These are phyloP conservation scores for Furnarius figulus DNA, from an alignment of 2,113 vertebrate species.

Conservation along the genomic window DNA sequence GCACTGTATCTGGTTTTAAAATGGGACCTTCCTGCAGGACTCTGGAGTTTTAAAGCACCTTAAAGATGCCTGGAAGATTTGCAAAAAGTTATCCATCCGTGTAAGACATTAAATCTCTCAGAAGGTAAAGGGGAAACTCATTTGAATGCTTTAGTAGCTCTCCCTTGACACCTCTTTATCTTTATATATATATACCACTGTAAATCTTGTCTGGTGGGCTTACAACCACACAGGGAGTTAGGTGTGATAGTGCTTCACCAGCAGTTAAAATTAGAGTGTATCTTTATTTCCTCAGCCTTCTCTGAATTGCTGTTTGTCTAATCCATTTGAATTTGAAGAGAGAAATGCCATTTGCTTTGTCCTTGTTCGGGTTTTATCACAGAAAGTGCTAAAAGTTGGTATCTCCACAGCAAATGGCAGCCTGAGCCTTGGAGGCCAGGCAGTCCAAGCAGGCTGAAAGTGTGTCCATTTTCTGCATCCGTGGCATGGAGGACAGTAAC, in stretches of 20 bases:
- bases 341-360: neutral
- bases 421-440: neutral
- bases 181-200: neutral
- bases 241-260: neutral
- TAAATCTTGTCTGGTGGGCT: conserved; percentile 13
- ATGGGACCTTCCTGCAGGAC: neutral
- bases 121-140: neutral
- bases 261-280: neutral
- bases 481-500: neutral
- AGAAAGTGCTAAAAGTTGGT: neutral
- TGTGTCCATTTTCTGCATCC: neutral
- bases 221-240: neutral
- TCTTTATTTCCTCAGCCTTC: neutral
- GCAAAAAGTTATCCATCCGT: neutral
- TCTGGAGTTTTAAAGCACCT: neutral
- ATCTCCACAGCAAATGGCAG: neutral
- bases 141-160: neutral
- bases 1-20: neutral
- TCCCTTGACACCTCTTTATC: neutral
- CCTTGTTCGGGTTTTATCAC: neutral
- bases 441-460: neutral
- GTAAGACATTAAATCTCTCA: neutral
- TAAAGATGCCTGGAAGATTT: neutral
- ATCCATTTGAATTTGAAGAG: neutral
- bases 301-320: neutral